Conservation (phyloP, 2,113 vertebrate species). For the Channa maculata region DNA sequence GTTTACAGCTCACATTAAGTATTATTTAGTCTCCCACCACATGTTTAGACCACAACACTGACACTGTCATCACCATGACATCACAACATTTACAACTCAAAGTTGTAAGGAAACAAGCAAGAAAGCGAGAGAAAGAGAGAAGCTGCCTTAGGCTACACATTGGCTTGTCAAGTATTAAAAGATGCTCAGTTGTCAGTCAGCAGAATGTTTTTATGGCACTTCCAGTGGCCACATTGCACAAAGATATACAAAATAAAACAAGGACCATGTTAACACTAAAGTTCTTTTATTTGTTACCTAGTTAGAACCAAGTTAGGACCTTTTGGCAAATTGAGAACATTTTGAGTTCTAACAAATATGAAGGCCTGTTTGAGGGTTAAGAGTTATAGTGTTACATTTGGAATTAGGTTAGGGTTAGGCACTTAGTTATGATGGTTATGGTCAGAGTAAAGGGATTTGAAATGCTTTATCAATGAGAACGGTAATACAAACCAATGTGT, state of each 20-base stretch:
- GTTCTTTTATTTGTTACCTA: no score
- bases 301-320: no score
- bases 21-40: constrained; percentile 47
- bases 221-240: constrained; percentile 68
- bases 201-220: constrained; percentile 13
- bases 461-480: no score
- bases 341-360: no score
- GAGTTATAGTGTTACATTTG: no score
- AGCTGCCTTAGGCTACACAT: constrained; percentile 29
- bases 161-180: constrained; percentile 9
- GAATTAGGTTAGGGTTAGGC: no score
- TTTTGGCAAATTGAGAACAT: no score
- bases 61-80: constrained; percentile 38
- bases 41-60: constrained; percentile 43
- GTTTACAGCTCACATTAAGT: constrained; percentile 89
- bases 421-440: no score
- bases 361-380: no score
- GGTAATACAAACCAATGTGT: background rate
- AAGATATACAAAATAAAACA: constrained; percentile 75
- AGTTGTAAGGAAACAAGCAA: background rate
- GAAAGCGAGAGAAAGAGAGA: constrained; percentile 1
- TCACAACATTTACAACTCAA: constrained; percentile 50
- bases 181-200: constrained; percentile 26
- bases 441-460: no score
- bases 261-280: background rate